phyloP scores from a whole-genome alignment of 2,113 vertebrate species.

The Colaptes auratus region DNA sequence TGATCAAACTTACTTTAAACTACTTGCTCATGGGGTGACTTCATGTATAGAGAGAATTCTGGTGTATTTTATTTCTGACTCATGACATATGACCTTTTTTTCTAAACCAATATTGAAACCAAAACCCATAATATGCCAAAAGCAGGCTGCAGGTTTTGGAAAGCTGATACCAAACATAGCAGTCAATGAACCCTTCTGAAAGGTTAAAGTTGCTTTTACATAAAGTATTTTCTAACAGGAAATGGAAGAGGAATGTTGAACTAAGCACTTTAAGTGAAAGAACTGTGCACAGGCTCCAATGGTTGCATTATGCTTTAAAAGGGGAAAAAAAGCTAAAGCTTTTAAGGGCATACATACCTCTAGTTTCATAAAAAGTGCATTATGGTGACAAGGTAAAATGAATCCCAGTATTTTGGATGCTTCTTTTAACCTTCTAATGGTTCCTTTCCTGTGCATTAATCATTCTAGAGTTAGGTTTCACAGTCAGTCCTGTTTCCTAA shows the following conservation, averaged over 20 bases:
- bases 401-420: conserved; percentile 10
- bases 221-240: conserved; percentile 70
- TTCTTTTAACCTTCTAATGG: conserved; percentile 30
- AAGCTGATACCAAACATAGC: conserved; percentile 67
- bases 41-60: conserved; percentile 45
- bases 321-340: conserved; percentile 14
- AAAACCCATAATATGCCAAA: conserved; percentile 49
- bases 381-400: conserved; percentile 45
- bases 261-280: conserved; percentile 64
- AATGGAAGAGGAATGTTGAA: conserved; percentile 65
- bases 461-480: neutral
- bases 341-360: conserved; percentile 36
- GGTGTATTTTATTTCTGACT: conserved; percentile 56
- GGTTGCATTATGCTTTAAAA: conserved; percentile 55
- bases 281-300: conserved; percentile 25
- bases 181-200: conserved; percentile 66
- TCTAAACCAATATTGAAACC: conserved; percentile 60
- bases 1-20: conserved; percentile 58
- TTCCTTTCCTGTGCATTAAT: neutral
- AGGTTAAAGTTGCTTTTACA: conserved; percentile 69
- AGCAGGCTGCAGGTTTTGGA: conserved; percentile 37
- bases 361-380: conserved; percentile 57
- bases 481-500: neutral
- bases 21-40: neutral
- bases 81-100: neutral